A percentile compares a stretch with the other conserved stretches of the same genome.
These are phyloP conservation scores for Ferrisia virgata DNA, from an alignment of 2,888 invertebrate species.

Conservation along the genomic window DNA sequence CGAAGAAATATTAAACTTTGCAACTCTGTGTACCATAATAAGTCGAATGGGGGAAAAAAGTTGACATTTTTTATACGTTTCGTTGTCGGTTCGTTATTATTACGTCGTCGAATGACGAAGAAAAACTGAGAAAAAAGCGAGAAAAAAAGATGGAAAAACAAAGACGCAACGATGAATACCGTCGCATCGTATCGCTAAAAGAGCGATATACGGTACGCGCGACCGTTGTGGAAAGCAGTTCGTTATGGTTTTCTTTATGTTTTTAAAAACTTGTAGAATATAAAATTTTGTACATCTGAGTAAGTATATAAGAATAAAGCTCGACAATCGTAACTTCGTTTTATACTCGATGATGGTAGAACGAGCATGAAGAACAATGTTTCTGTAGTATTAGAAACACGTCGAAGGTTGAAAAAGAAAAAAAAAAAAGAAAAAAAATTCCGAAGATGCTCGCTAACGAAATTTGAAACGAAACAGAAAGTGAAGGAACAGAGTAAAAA, in stretches of 20 bases:
- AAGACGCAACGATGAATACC: too few relatives aligned
- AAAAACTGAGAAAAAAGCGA: not conserved
- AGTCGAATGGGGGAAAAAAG: not conserved
- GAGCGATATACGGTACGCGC: too few relatives aligned
- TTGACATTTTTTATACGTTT: not conserved
- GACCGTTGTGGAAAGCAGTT: not conserved
- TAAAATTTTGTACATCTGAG: not conserved
- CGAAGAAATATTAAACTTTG: not conserved
- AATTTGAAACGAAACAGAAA: not conserved
- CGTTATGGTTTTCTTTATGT: not conserved
- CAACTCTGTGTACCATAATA: not conserved
- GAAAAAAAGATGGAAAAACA: not conserved
- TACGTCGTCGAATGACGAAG: not conserved
- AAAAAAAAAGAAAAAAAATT: too few relatives aligned
- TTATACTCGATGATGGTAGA: not conserved
- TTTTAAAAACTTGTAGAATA: not conserved
- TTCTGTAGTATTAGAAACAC: too few relatives aligned
- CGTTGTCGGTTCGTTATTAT: not conserved
- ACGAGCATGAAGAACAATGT: too few relatives aligned
- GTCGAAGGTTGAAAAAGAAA: too few relatives aligned
- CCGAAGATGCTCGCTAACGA: too few relatives aligned
- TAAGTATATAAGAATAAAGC: too few relatives aligned
- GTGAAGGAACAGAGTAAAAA: too few relatives aligned
- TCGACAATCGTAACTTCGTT: not conserved
- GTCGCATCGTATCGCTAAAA: too few relatives aligned